A percentile compares a stretch with the other conserved stretches of the same genome.
phyloP scores from a whole-genome alignment of 2,888 invertebrate species.

The Drosophila longiperda region DNA sequence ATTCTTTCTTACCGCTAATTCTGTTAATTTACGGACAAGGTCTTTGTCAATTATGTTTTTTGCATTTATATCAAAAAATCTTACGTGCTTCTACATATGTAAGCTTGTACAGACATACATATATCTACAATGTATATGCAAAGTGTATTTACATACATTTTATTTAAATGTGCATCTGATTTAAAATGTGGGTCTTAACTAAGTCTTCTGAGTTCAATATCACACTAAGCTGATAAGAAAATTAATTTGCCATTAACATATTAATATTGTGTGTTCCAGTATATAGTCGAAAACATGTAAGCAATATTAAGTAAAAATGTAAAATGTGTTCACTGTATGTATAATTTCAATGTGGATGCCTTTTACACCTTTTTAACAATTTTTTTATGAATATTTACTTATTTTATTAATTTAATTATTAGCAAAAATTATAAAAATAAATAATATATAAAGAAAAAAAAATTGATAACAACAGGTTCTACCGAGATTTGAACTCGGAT shows the following conservation, averaged over 20 bases:
- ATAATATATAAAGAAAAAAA: not conserved
- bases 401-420: not conserved
- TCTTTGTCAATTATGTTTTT: constrained; percentile 38
- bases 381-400: not conserved
- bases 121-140: not conserved
- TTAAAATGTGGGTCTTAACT: not conserved
- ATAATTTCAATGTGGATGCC: not conserved
- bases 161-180: not conserved
- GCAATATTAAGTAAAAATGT: not conserved
- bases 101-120: not conserved
- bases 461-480: constrained; percentile 72
- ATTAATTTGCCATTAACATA: not conserved
- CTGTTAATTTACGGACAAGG: constrained; percentile 51
- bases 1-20: constrained; percentile 13
- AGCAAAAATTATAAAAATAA: not conserved
- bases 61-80: constrained; percentile 5
- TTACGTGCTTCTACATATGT: not conserved
- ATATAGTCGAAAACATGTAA: not conserved
- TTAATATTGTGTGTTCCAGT: too few species aligned
- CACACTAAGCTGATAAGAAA: constrained; percentile 10
- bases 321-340: not conserved
- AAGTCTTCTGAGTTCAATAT: not conserved
- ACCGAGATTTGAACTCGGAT: constrained; percentile 85
- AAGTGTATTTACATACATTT: constrained; percentile 3
- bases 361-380: not conserved